phyloP scores from a whole-genome alignment of 1,140 invertebrate genomes.

The Zaprionus capensis region DNA sequence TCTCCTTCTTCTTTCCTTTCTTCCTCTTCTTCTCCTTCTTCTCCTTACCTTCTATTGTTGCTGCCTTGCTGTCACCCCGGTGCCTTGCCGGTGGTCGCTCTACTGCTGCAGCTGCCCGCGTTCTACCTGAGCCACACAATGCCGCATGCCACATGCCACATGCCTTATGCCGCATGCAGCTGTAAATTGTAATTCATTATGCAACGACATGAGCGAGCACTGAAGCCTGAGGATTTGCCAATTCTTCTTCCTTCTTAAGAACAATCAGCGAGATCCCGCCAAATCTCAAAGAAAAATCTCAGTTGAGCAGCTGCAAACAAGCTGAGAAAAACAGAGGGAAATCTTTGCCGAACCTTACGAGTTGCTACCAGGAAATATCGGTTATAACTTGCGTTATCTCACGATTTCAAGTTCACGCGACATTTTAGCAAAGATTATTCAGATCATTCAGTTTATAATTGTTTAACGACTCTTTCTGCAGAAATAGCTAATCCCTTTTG shows the following conservation, averaged over 20 bases:
- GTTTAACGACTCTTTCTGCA: neutral
- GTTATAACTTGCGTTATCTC: neutral
- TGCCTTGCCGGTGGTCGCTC: conserved; percentile 32
- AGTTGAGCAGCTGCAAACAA: neutral
- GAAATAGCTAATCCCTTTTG: neutral
- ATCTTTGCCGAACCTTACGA: neutral
- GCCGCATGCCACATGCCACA: conserved; percentile 6
- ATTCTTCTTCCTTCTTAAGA: neutral
- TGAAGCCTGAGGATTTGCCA: neutral
- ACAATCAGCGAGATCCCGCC: neutral
- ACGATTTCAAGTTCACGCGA: neutral
- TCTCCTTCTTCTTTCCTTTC: conserved; percentile 13
- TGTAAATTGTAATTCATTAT: conserved; percentile 36
- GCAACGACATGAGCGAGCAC: conserved; percentile 5
- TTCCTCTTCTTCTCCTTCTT: conserved; percentile 9
- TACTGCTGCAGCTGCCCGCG: conserved; percentile 25
- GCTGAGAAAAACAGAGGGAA: neutral
- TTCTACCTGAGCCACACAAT: conserved; percentile 38
- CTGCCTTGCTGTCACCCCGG: conserved; percentile 3
- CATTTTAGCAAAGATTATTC: neutral
- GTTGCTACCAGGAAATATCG: neutral
- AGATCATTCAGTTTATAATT: neutral
- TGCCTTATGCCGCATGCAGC: conserved; percentile 23
- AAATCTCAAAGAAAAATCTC: neutral
- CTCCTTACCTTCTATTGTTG: conserved; percentile 4